Evolutionary conservation across 2,797 vertebrate genomes (phyloP).

Genomic region (Ctenosaura bakeri): DNA sequence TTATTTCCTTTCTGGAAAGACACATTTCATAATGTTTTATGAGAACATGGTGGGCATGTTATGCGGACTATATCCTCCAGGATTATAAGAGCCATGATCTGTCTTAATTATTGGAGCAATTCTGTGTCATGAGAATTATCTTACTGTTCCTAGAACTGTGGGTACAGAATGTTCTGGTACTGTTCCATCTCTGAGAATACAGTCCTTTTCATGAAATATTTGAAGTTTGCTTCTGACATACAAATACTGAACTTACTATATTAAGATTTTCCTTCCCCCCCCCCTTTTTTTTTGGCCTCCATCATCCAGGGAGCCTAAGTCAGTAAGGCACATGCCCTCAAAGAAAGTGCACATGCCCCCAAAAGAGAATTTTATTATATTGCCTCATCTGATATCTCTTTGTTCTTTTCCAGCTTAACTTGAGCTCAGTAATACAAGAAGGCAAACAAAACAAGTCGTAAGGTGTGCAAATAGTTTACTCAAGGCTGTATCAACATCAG

Average conservation of each 20-base stretch:
- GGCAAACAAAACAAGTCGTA: too few species aligned
- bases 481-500: background rate
- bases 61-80: background rate
- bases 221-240: background rate
- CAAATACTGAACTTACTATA: background rate
- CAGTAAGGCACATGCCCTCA: background rate
- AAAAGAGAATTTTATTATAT: conserved; percentile 4
- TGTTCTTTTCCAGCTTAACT: background rate
- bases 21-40: background rate
- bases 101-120: background rate
- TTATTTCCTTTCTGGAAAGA: background rate
- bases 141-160: background rate
- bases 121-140: background rate
- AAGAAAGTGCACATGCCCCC: background rate
- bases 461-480: background rate
- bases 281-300: background rate
- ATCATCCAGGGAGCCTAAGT: background rate
- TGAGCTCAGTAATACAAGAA: background rate
- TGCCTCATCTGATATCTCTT: background rate
- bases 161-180: background rate
- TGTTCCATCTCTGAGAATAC: background rate
- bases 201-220: background rate
- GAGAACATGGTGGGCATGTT: background rate
- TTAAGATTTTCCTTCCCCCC: background rate
- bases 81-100: background rate